phyloP scores from a whole-genome alignment of 2,888 invertebrate genomes.

The Hypselothyrea guttata region DNA sequence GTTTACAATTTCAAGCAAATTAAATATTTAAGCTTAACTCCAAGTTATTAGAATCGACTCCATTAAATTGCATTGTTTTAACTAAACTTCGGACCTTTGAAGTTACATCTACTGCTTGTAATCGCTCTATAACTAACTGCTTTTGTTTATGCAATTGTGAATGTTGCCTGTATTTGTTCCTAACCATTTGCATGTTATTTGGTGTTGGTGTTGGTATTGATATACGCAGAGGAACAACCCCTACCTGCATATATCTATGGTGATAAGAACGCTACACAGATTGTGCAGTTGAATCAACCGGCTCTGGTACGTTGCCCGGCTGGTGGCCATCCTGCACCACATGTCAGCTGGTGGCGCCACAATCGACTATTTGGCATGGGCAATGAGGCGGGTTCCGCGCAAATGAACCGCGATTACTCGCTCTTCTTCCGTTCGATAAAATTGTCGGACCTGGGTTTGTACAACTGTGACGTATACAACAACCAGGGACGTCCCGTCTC shows the following conservation, averaged over 20 bases:
- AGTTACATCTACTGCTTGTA: not conserved
- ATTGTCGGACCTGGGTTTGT: constrained; percentile 89
- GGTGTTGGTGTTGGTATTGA: constrained; percentile 35
- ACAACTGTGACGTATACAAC: constrained; percentile 95
- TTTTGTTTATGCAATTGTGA: constrained; percentile 22
- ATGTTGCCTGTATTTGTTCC: constrained; percentile 33
- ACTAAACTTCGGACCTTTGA: not conserved
- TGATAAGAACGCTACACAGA: constrained; percentile 85
- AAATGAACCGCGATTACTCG: constrained; percentile 88
- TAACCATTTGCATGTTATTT: constrained; percentile 41
- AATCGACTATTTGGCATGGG: constrained; percentile 88
- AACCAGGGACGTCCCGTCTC: constrained; percentile 89
- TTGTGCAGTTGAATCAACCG: constrained; percentile 88
- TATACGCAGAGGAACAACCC: constrained; percentile 57
- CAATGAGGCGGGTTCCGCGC: constrained; percentile 78
- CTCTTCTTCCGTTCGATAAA: constrained; percentile 89
- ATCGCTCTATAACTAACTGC: constrained; percentile 60
- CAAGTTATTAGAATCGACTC: too few relatives aligned
- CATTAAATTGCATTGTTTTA: not conserved
- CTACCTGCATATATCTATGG: constrained; percentile 86
- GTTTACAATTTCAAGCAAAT: too few relatives aligned
- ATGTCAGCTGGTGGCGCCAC: constrained; percentile 93
- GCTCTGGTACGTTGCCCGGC: constrained; percentile 90
- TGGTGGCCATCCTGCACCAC: constrained; percentile 90
- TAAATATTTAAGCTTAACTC: too few relatives aligned